These are phyloP conservation scores for Melanogrammus aeglefinus DNA, from an alignment of 2,797 vertebrate species.

Conservation along the genomic window DNA sequence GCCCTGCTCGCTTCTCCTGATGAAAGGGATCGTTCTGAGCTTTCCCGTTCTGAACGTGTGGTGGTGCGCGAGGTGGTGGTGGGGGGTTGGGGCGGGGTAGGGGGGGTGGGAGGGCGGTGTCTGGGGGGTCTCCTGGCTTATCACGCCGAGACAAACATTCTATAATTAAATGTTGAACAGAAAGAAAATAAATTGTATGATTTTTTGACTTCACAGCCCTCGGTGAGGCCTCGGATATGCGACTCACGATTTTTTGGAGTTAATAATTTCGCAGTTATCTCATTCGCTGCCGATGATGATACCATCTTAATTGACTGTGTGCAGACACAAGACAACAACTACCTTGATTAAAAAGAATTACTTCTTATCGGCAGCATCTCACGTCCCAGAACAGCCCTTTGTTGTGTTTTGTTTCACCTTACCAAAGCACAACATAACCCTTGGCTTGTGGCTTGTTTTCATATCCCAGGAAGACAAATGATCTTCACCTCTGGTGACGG, in stretches of 20 bases:
- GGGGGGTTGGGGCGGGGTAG: background rate
- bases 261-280: background rate
- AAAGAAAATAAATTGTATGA: conserved; percentile 23
- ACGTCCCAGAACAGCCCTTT: conserved; percentile 12
- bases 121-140: conserved; percentile 26
- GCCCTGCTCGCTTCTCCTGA: conserved; percentile 45
- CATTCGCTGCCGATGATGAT: conserved; percentile 22
- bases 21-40: conserved; percentile 54
- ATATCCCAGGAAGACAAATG: conserved; percentile 48
- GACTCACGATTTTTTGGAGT: background rate
- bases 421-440: conserved; percentile 20
- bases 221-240: conserved; percentile 18
- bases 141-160: conserved; percentile 40
- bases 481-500: conserved; percentile 51
- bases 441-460: conserved; percentile 27
- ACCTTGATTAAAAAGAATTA: conserved; percentile 1
- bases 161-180: conserved; percentile 45
- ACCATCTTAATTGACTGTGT: conserved; percentile 29
- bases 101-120: background rate
- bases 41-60: conserved; percentile 20
- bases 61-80: background rate
- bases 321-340: conserved; percentile 16
- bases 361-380: conserved; percentile 1
- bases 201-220: conserved; percentile 35
- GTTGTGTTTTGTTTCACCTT: conserved; percentile 19